These are phyloP conservation scores for Cettia cetti DNA, from an alignment of 2,113 vertebrate genomes.

Conservation along the genomic window DNA sequence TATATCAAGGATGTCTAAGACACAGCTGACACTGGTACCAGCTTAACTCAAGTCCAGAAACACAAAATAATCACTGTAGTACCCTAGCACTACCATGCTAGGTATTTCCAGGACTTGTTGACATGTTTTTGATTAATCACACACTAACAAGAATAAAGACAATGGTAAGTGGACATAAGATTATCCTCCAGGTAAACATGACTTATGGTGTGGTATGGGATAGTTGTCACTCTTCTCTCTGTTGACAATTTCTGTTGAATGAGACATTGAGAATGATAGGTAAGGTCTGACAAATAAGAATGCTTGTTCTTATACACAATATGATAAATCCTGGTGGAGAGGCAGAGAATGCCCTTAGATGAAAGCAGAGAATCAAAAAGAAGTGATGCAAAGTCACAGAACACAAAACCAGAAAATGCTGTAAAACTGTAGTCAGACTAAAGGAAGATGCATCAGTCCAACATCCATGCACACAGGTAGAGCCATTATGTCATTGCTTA, in stretches of 20 bases:
- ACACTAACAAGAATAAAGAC: neutral
- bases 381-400: neutral
- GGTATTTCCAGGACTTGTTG: neutral
- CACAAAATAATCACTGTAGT: neutral
- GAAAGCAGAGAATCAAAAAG: neutral
- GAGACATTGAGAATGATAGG: fast-evolving
- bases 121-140: neutral
- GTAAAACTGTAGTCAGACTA: fast-evolving
- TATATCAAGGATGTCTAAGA: neutral
- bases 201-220: neutral
- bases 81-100: fast-evolving
- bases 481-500: neutral
- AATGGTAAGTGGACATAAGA: neutral
- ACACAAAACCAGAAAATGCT: neutral
- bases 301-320: neutral
- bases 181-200: neutral
- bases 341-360: neutral
- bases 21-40: neutral
- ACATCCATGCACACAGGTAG: too few relatives aligned
- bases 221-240: neutral
- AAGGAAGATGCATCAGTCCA: neutral
- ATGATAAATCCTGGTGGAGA: neutral
- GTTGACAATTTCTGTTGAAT: neutral
- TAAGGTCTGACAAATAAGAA: neutral
- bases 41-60: neutral